Conservation (phyloP, 2,113 vertebrate species). For the Osmerus mordax region DNA sequence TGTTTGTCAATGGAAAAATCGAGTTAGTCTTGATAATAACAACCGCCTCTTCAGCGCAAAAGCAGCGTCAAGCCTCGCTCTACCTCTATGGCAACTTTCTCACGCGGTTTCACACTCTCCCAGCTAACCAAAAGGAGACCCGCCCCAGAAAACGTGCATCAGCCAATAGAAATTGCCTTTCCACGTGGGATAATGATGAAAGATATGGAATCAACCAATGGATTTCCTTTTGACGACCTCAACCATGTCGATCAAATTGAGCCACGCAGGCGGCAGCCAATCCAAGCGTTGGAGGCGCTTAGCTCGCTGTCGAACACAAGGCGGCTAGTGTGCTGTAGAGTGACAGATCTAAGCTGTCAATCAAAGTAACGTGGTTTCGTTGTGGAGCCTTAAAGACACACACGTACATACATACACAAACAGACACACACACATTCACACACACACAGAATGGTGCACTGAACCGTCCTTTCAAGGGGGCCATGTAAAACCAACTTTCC, state of each 20-base stretch:
- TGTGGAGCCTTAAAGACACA: not conserved
- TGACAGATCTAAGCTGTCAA: slow-evolving; percentile 88
- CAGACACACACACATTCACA: not conserved
- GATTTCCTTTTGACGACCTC: slow-evolving; percentile 2
- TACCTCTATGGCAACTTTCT: slow-evolving; percentile 72
- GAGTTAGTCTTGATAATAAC: slow-evolving; percentile 53
- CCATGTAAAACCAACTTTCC: not conserved
- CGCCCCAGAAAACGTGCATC: slow-evolving; percentile 33
- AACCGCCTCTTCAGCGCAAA: slow-evolving; percentile 39
- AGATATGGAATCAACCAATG: slow-evolving; percentile 42
- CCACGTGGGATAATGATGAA: slow-evolving; percentile 61
- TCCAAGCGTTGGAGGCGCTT: slow-evolving; percentile 26
- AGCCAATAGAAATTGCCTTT: slow-evolving; percentile 48
- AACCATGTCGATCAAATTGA: slow-evolving; percentile 51
- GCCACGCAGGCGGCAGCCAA: slow-evolving; percentile 48
- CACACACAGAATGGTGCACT: not conserved
- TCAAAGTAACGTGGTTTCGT: slow-evolving; percentile 93
- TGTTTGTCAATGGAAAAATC: slow-evolving; percentile 30
- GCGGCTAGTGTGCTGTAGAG: slow-evolving; percentile 53
- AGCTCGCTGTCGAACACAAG: slow-evolving; percentile 74
- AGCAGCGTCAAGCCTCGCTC: slow-evolving; percentile 42
- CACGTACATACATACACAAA: slow-evolving; percentile 8
- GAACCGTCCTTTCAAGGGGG: not conserved
- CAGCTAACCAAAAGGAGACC: slow-evolving; percentile 51
- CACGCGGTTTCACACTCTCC: slow-evolving; percentile 71